These are phyloP conservation scores for Smutsia temminckii DNA, from an alignment of 2,797 vertebrate genomes.

Conservation along the genomic window DNA sequence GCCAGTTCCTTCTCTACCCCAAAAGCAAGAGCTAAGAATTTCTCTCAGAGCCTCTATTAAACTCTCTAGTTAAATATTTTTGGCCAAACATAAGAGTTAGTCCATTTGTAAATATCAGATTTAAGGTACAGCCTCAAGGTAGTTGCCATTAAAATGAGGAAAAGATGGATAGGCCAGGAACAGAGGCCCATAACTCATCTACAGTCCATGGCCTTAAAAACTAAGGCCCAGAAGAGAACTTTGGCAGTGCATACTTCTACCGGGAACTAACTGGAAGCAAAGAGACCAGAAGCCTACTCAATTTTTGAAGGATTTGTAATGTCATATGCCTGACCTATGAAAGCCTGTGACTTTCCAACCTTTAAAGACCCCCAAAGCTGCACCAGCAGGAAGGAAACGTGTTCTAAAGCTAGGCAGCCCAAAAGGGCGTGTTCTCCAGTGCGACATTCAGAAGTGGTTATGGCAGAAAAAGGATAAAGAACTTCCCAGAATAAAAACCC, in stretches of 20 bases:
- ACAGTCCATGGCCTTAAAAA: not conserved
- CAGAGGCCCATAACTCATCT: not conserved
- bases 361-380: not conserved
- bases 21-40: not conserved
- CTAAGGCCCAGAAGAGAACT: not conserved
- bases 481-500: not conserved
- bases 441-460: not conserved
- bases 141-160: not conserved
- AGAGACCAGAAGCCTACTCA: not conserved
- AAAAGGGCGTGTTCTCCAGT: not conserved
- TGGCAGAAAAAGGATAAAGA: not conserved
- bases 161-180: not conserved
- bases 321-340: not conserved
- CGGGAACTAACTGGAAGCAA: not conserved
- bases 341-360: not conserved
- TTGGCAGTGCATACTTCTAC: no score
- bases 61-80: not conserved
- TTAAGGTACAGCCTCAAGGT: not conserved
- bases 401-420: no score
- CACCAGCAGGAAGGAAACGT: not conserved
- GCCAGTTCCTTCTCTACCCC: not conserved
- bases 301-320: not conserved
- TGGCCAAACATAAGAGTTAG: not conserved
- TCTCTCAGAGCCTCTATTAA: not conserved
- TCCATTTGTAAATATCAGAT: not conserved